phyloP scores from a whole-genome alignment of 2,888 invertebrate genomes.

The Dromius quadrimaculatus region DNA sequence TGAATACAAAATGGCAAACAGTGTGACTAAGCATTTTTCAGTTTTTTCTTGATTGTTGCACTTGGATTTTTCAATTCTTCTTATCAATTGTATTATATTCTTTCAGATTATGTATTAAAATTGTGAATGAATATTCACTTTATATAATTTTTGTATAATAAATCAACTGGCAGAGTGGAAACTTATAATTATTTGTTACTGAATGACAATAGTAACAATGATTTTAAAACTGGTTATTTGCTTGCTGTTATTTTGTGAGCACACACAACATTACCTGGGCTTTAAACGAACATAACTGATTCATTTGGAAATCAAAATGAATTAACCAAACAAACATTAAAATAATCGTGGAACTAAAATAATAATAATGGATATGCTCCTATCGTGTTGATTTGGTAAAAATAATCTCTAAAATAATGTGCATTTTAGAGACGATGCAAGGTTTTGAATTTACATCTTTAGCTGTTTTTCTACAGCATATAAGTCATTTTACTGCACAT shows the following conservation, averaged over 20 bases:
- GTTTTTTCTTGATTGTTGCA: too few relatives aligned
- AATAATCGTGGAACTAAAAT: slow-evolving; percentile 52
- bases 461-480: slow-evolving; percentile 27
- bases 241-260: slow-evolving; percentile 49
- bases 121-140: too few relatives aligned
- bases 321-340: slow-evolving; percentile 48
- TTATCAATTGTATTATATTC: too few relatives aligned
- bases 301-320: slow-evolving; percentile 52
- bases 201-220: slow-evolving; percentile 17
- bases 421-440: slow-evolving; percentile 24
- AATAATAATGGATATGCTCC: slow-evolving; percentile 60
- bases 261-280: slow-evolving; percentile 54
- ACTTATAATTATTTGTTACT: slow-evolving; percentile 7
- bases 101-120: too few relatives aligned
- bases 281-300: slow-evolving; percentile 52
- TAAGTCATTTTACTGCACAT: slow-evolving; percentile 40
- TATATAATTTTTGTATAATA: slow-evolving; percentile 24
- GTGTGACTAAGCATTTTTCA: too few relatives aligned
- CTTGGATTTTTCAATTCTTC: too few relatives aligned
- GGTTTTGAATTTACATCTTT: background rate
- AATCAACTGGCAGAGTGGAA: slow-evolving; percentile 33
- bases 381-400: slow-evolving; percentile 54
- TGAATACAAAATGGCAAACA: too few relatives aligned
- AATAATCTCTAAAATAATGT: slow-evolving; percentile 42
- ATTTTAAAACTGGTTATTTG: slow-evolving; percentile 31